Evolutionary conservation across 2,797 vertebrate genomes (phyloP), one percentile per base, ranked within the genome.

Genomic region (Ctenosaura bakeri): DNA sequence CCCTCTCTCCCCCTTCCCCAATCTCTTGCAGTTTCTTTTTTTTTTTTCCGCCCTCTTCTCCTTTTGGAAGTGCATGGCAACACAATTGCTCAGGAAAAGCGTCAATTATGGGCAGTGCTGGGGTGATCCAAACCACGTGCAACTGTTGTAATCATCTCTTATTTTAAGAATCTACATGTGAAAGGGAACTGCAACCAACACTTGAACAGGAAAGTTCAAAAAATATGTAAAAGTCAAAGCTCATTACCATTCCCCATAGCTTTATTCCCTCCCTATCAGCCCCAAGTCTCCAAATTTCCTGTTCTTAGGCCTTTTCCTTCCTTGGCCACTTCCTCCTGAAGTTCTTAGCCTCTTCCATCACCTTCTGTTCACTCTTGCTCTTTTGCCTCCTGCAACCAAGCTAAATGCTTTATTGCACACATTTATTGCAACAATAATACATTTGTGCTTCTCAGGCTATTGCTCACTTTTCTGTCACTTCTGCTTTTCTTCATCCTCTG

Each of bases 51-150:
- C 59, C 24, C 92, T 50, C 20, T 56, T 74, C 90, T 95, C 90
- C 93, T 86, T 93, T 96, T 94, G 90, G 82, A 92, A 92, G 90
- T 52, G 78, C 90, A 92, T 82, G 93, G 91, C 88, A 91, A 95
- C 90, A 91, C 96, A 81, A 91, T 85, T 94, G 91, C 89, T 95
- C 93, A 94, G 86, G 94, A 93, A 95, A 90, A 95, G 88, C 92
- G 94, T 89, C 83, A 90, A 77, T 83, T 76, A 90, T 73, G 20
- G 69, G 46, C 32, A 26, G 50, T 22, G 92, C 66, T 24, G 77
- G 22, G 13, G 93, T 88, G 69, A 93, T 20, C 88, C 59, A 95
- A 95, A 92, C 95, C 95, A 94, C 91, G 86, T 35, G 89, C 82
- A 89, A 90, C 35, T 82, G 77, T 95, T 85, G 90, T 89, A 89